Percentiles rank a stretch among this genome's conserved stretches.
phyloP scores from a whole-genome alignment of 2,888 invertebrate genomes.

The Volucella inanis region DNA sequence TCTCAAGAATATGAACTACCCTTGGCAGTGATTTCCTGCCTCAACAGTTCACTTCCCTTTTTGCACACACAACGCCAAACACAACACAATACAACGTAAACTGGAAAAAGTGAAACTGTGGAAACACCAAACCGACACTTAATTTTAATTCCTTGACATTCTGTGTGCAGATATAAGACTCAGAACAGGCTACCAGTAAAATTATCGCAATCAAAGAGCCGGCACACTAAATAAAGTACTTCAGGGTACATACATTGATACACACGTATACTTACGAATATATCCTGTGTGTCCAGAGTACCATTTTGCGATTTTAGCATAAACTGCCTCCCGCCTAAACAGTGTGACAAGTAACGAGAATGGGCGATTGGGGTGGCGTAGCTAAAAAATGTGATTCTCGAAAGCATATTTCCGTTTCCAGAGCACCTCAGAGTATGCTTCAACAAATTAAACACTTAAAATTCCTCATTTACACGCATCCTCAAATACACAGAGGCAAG shows the following conservation, averaged over 20 bases:
- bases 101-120: background rate
- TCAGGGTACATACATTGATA: slow-evolving; percentile 19
- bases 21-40: slow-evolving; percentile 39
- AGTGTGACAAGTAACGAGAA: slow-evolving; percentile 9
- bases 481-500: slow-evolving; percentile 7
- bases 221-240: slow-evolving; percentile 46
- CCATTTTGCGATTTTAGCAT: background rate
- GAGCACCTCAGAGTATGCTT: slow-evolving; percentile 68
- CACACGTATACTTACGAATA: background rate
- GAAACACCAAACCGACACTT: slow-evolving; percentile 62
- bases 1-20: slow-evolving; percentile 64
- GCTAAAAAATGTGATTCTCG: slow-evolving; percentile 23
- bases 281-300: slow-evolving; percentile 16
- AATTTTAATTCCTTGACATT: slow-evolving; percentile 70
- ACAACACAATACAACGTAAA: background rate
- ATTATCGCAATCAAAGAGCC: slow-evolving; percentile 60
- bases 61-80: slow-evolving; percentile 2
- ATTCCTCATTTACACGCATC: slow-evolving; percentile 74
- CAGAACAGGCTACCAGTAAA: slow-evolving; percentile 15
- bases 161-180: slow-evolving; percentile 39
- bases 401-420: slow-evolving; percentile 53
- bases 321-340: background rate
- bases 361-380: background rate
- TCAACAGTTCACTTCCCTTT: slow-evolving; percentile 57
- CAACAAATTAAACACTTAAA: slow-evolving; percentile 74